phyloP scores from a whole-genome alignment of 2,113 vertebrate species.

The Bufo bufo region DNA sequence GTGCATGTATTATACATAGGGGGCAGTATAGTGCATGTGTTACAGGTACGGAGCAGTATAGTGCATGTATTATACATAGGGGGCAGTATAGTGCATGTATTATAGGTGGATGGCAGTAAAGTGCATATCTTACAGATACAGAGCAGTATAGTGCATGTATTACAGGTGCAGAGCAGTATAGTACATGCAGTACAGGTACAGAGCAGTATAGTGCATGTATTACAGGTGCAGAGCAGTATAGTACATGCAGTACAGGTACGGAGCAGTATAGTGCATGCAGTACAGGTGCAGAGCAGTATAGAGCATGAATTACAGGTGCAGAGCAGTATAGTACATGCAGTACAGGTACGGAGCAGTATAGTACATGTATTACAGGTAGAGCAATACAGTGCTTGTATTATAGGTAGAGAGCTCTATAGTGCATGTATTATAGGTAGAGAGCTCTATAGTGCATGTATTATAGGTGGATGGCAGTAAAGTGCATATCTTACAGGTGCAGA shows the following conservation, averaged over 20 bases:
- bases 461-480: not conserved
- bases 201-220: not conserved
- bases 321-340: not conserved
- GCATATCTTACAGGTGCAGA: not conserved
- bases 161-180: not conserved
- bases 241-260: not conserved
- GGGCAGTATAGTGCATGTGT: not conserved
- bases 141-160: not conserved
- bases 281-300: not conserved
- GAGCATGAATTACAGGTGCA: not conserved
- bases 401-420: not conserved
- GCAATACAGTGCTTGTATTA: too few relatives aligned
- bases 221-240: not conserved
- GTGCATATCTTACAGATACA: not conserved
- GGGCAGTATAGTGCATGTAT: not conserved
- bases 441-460: not conserved
- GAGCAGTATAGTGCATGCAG: not conserved
- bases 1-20: not conserved
- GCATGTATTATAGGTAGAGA: not conserved
- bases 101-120: too few relatives aligned
- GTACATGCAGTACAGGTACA: not conserved
- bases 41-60: not conserved
- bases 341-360: not conserved
- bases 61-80: not conserved
- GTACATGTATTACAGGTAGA: too few relatives aligned